A percentile compares a stretch with the other conserved stretches of the same genome.
Evolutionary conservation across 1,140 invertebrate genomes (phyloP).

Genomic region (Adoxophyes honmai): DNA sequence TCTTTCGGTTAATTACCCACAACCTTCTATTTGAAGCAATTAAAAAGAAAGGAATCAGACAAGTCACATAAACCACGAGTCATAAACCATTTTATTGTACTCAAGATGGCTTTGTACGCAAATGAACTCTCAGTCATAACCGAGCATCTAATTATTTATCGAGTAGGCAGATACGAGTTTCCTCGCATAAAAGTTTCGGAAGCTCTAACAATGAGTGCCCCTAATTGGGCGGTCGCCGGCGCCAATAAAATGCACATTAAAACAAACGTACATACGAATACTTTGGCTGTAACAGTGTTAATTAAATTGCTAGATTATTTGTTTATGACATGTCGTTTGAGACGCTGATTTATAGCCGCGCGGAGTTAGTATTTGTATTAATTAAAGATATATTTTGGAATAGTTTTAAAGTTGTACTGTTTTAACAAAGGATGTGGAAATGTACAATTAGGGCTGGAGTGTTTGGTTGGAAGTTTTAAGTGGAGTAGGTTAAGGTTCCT

Average conservation of each 20-base stretch:
- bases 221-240: neutral
- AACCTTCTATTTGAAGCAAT: slow-evolving; percentile 4
- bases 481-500: neutral
- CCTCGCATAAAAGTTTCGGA: neutral
- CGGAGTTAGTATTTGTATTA: slow-evolving; percentile 1
- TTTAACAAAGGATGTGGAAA: neutral
- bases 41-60: slow-evolving; percentile 11
- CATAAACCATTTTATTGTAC: slow-evolving; percentile 3
- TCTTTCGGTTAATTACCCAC: slow-evolving; percentile 12
- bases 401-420: neutral
- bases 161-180: neutral
- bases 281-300: neutral
- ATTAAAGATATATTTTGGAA: neutral
- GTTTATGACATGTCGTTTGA: neutral
- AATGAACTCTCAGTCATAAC: neutral
- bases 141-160: neutral
- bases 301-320: neutral
- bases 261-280: neutral
- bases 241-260: neutral
- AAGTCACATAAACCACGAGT: slow-evolving; percentile 7
- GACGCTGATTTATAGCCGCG: neutral
- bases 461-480: neutral
- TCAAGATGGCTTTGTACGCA: neutral
- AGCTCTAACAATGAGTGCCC: neutral
- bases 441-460: neutral